These are phyloP conservation scores for Pollenia amentaria DNA, from an alignment of 2,888 invertebrate species.

Conservation along the genomic window DNA sequence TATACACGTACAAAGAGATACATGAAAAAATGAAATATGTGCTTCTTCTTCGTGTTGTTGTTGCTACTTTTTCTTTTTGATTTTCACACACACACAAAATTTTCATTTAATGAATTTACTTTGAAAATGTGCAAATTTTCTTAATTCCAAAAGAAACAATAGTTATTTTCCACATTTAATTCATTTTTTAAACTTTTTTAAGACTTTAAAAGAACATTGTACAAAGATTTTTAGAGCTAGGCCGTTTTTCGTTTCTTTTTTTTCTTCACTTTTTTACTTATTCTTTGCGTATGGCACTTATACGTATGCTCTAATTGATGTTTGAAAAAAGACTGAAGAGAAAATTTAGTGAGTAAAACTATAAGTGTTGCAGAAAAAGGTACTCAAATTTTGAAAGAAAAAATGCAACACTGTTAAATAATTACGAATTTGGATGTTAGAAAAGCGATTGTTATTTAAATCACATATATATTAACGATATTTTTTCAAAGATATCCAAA, in stretches of 20 bases:
- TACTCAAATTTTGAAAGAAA: neutral
- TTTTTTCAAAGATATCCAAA: no score
- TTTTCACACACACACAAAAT: constrained; percentile 46
- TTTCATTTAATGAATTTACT: constrained; percentile 43
- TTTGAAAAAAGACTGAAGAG: constrained; percentile 69
- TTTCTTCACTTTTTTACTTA: constrained; percentile 14
- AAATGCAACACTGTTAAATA: constrained; percentile 61
- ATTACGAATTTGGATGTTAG: constrained; percentile 20
- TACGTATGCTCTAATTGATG: constrained; percentile 55
- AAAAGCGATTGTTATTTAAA: neutral
- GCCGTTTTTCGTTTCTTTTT: constrained; percentile 58
- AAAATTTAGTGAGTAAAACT: constrained; percentile 42
- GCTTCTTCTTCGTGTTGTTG: constrained; percentile 58
- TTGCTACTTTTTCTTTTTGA: constrained; percentile 61
- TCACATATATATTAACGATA: neutral
- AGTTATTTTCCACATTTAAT: constrained; percentile 3
- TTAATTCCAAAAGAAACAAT: neutral
- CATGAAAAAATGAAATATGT: constrained; percentile 35
- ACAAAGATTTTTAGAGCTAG: constrained; percentile 38
- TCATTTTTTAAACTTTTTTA: constrained; percentile 11
- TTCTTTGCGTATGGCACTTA: constrained; percentile 60
- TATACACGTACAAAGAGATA: constrained; percentile 46
- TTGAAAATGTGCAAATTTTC: constrained; percentile 21
- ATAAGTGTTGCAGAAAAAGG: constrained; percentile 36
- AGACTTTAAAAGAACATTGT: constrained; percentile 25